Evolutionary conservation across 2,888 invertebrate species (phyloP).

Genomic region (Schrankia costaestrigalis): DNA sequence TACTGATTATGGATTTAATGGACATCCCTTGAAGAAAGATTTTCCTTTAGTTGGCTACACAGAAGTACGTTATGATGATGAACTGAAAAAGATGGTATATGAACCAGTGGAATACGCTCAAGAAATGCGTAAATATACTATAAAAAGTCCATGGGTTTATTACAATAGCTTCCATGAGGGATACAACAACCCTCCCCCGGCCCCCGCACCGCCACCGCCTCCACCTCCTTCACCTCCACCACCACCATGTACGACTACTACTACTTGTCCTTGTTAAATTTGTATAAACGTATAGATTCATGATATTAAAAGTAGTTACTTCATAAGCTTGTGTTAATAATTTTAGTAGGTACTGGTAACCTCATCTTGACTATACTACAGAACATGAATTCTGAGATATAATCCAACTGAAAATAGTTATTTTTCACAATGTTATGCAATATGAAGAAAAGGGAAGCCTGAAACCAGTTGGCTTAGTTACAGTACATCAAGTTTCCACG

Average conservation of each 20-base stretch:
- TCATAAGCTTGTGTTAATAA: background rate
- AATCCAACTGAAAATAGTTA: too few relatives aligned
- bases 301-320: background rate
- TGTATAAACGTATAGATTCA: background rate
- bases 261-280: background rate
- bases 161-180: slow-evolving; percentile 60
- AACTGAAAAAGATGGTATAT: slow-evolving; percentile 66
- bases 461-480: too few relatives aligned
- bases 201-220: slow-evolving; percentile 5
- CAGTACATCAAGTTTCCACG: too few relatives aligned
- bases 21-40: slow-evolving; percentile 71
- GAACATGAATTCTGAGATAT: too few relatives aligned
- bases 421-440: too few relatives aligned
- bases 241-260: background rate
- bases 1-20: slow-evolving; percentile 69
- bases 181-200: slow-evolving; percentile 36
- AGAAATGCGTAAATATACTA: slow-evolving; percentile 49
- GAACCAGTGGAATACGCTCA: slow-evolving; percentile 68
- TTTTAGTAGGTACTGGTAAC: too few relatives aligned
- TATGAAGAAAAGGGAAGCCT: too few relatives aligned
- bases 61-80: slow-evolving; percentile 71
- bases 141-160: slow-evolving; percentile 69
- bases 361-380: too few relatives aligned
- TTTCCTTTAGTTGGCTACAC: slow-evolving; percentile 66
- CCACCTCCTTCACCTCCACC: background rate